Evolutionary conservation across 2,888 invertebrate species (phyloP).

Genomic region (Leptinotarsa haldemani): DNA sequence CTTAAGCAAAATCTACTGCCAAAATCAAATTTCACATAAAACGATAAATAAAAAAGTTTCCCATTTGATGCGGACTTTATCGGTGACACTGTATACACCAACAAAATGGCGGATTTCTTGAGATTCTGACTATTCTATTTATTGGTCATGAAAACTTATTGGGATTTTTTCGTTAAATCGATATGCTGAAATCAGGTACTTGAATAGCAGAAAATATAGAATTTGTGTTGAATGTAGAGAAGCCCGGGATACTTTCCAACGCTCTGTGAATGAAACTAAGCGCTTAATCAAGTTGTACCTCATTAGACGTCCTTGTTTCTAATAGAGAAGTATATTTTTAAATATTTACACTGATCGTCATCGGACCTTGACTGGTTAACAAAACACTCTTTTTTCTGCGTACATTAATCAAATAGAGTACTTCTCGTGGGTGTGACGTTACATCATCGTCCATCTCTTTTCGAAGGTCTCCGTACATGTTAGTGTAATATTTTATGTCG

Average conservation of each 20-base stretch:
- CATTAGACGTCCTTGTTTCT: conserved; percentile 9
- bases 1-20: too few species aligned
- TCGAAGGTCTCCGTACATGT: conserved; percentile 14
- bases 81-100: too few species aligned
- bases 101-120: too few species aligned
- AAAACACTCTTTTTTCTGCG: conserved; percentile 19
- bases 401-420: conserved; percentile 25
- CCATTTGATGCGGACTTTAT: too few species aligned
- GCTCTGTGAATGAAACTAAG: neutral
- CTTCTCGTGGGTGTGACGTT: conserved; percentile 23
- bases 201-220: too few species aligned
- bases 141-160: too few species aligned
- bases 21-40: too few species aligned
- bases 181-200: too few species aligned
- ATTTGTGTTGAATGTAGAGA: neutral
- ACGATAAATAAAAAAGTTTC: too few species aligned
- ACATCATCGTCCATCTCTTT: conserved; percentile 27
- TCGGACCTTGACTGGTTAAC: conserved; percentile 22
- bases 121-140: too few species aligned
- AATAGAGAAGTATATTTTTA: conserved; percentile 22
- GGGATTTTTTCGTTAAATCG: too few species aligned
- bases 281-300: neutral
- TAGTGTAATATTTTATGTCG: conserved; percentile 4
- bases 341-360: conserved; percentile 24
- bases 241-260: neutral